Evolutionary conservation across 2,797 vertebrate genomes (phyloP), one percentile per base, ranked within the genome.

Genomic region (Danio tinwini): DNA sequence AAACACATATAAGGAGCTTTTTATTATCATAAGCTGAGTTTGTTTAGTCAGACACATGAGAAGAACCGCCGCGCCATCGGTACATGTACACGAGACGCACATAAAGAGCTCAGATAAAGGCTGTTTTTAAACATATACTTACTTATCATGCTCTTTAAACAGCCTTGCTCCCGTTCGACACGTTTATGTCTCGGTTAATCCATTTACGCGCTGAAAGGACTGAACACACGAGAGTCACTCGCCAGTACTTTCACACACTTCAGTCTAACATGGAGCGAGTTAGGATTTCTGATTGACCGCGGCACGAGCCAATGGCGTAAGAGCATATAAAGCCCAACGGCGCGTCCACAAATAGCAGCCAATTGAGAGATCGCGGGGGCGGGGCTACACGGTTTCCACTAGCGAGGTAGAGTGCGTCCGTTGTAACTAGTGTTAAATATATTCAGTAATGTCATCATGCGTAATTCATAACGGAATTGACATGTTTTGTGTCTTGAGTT

Each of bases 171-270:
- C 83, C 29, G 72, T 55, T 86, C 14, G 83, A 74, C 59, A 62
- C 55, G 82, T 88, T 82, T 85, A 80, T 64, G 74, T 16, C 78
- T 84, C 85, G 79, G 81, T 85, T 91, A 93, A 86, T 92, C 88
- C 85, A 88, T 86, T 86, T 87, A 91, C 82, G 78, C 81, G 44
- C 80, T 91, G 75, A 92, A 92, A 91, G 90, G 91, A 19, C 58
- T 91, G 85, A 91, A 87, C 86, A 86, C 81, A 82, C 90, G 82
- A 88, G 70, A 87, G 87, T 85, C 91, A 91, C 93, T 91, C 90
- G 91, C 91, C 90, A 87, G 87, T 92, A 94, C 93, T 93, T 93
- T 92, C 91, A 87, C 91, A 86, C 91, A 83, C 86, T 86, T 91
- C 91, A 90, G 84, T 90, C 92, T 88, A 93, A 67, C 91, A 86